Evolutionary conservation across 2,888 invertebrate species (phyloP).

Genomic region (Scrobipalpa costella): DNA sequence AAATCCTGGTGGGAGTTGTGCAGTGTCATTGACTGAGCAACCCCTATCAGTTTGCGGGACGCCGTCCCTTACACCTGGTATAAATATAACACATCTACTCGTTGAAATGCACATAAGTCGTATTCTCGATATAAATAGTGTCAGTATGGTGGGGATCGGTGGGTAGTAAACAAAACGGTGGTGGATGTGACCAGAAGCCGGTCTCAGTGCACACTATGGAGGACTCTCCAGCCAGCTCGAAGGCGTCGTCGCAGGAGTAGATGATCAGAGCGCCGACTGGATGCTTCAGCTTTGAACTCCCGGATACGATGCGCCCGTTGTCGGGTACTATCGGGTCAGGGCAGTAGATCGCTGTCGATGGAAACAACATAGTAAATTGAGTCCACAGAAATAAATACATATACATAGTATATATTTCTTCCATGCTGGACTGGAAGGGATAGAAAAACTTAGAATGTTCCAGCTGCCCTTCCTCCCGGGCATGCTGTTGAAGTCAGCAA

Average conservation of each 20-base stretch:
- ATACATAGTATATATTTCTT: no score
- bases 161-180: slow-evolving; percentile 86
- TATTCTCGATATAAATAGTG: slow-evolving; percentile 68
- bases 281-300: slow-evolving; percentile 75
- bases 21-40: no score
- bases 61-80: no score
- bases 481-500: no score
- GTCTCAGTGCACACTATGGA: slow-evolving; percentile 93
- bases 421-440: no score
- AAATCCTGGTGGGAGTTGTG: no score
- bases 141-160: slow-evolving; percentile 60
- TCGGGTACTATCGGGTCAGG: slow-evolving; percentile 87
- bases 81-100: slow-evolving; percentile 36
- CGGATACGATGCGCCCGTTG: slow-evolving; percentile 82
- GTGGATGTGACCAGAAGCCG: slow-evolving; percentile 93
- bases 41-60: no score
- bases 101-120: slow-evolving; percentile 65
- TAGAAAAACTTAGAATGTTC: no score
- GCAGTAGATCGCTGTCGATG: slow-evolving; percentile 88
- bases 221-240: slow-evolving; percentile 84
- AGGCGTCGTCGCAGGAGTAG: slow-evolving; percentile 79
- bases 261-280: slow-evolving; percentile 91
- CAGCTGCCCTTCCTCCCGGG: no score
- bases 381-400: no score
- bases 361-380: no score